Conservation (phyloP, 1,140 invertebrate species). For the Thaumetopoea pityocampa region DNA sequence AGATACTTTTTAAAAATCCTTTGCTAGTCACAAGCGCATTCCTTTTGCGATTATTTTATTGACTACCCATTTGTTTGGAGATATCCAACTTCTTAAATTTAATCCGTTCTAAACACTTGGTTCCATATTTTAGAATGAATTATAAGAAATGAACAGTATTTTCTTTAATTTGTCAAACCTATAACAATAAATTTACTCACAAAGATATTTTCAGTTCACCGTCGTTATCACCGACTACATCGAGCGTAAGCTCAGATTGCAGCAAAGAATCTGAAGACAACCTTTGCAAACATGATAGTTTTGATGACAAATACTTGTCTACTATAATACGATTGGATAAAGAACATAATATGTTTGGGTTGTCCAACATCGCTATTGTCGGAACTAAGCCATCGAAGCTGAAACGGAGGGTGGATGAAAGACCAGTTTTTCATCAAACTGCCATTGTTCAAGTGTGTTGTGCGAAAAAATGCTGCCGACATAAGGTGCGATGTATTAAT, state of each 20-base stretch:
- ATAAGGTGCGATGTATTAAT: conserved; percentile 34
- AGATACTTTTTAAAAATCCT: no score
- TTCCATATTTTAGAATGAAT: background rate
- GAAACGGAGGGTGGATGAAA: conserved; percentile 39
- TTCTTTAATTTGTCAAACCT: background rate
- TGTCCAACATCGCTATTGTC: conserved; percentile 54
- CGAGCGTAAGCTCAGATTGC: conserved; percentile 30
- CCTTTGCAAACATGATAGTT: conserved; percentile 19
- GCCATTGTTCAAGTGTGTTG: conserved; percentile 55
- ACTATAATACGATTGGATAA: conserved; percentile 54
- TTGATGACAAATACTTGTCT: conserved; percentile 50
- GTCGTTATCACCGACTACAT: conserved; percentile 31
- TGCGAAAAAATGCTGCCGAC: conserved; percentile 37
- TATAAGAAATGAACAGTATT: background rate
- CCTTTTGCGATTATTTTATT: no score
- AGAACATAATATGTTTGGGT: conserved; percentile 59
- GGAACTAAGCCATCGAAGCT: conserved; percentile 35
- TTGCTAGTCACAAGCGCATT: no score
- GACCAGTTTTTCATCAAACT: conserved; percentile 51
- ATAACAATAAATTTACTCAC: background rate
- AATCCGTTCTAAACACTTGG: no score
- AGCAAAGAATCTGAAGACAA: conserved; percentile 36
- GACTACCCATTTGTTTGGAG: no score
- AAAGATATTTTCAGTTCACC: conserved; percentile 41
- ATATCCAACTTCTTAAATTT: no score